These are phyloP conservation scores for Vulpes vulpes DNA, from an alignment of 2,113 vertebrate species.

Conservation along the genomic window DNA sequence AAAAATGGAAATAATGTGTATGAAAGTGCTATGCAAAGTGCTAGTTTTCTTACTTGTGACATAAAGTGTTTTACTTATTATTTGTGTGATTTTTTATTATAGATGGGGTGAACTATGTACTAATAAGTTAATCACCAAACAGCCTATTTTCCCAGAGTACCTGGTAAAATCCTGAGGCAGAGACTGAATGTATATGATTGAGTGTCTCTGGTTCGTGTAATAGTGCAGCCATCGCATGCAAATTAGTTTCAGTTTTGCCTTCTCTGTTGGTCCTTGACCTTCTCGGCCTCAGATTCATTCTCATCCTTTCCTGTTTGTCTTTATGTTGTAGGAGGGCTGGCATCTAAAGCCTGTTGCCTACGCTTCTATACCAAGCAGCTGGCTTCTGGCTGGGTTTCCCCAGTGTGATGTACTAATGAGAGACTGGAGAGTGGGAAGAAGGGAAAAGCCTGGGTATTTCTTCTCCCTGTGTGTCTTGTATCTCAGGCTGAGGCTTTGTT, in stretches of 20 bases:
- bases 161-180: neutral
- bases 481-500: neutral
- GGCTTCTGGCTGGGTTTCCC: neutral
- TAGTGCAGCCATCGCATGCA: neutral
- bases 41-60: neutral
- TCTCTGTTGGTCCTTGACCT: neutral
- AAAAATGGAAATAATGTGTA: neutral
- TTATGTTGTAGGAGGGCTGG: neutral
- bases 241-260: conserved; percentile 6
- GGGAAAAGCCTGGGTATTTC: neutral
- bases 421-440: neutral
- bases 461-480: neutral
- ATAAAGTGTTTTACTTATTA: neutral
- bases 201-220: neutral
- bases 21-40: neutral
- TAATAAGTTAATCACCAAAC: neutral
- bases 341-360: neutral
- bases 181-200: neutral
- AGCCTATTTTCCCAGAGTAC: neutral
- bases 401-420: too few species aligned
- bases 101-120: neutral
- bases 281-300: neutral
- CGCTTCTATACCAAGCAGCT: neutral
- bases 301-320: neutral
- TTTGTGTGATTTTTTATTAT: neutral